Evolutionary conservation across 1,140 invertebrate genomes (phyloP), one percentile per base, ranked within the genome.

Genomic region (Anadara kagoshimensis): DNA sequence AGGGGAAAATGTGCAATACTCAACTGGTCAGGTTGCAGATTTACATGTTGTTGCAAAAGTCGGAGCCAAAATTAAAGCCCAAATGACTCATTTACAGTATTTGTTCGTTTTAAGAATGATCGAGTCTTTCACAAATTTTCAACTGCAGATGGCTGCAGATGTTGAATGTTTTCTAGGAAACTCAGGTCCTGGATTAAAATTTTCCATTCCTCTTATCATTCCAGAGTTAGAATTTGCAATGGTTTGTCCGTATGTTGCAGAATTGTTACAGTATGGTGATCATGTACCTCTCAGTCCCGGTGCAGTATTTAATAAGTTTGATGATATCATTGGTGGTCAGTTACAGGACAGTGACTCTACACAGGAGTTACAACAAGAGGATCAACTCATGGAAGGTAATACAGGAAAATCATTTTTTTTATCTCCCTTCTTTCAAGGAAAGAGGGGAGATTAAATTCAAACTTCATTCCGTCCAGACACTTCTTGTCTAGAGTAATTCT

Each of bases 11-110:
- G 80, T 75, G 69, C 77, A 79, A 75, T 73, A 61, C 47, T 54
- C 69, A 26, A n/a, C 66, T 16, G 16, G 56, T 2, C 43, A 78
- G 41, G 53, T 79, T n/a, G 72, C 73, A 1, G 78, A 80, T 49
- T 77, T 81, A 26, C 78, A 85, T 58, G 29, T 88, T 26, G 47
- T 88, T 20, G 73, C 81, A 16, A 79, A 85, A 65, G 69, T 88
- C 53, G 79, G 74, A 41, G 78, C 73, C 49, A 85, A 85, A 78
- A 73, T 89, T 16, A 75, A 80, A 41, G 75, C 81, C 45, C 88
- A 88, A 69, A 70, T 89, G 45, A 97, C 96, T 90, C 96, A 98
- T 89, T 97, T 95, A 88, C 97, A 98, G 90, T 94, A 94, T 88
- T 91, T 98, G 59, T 98, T 98, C 88, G 87, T 98, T 29, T 88